phyloP scores from a whole-genome alignment of 1,140 invertebrate species.

The Anastrepha ludens region DNA sequence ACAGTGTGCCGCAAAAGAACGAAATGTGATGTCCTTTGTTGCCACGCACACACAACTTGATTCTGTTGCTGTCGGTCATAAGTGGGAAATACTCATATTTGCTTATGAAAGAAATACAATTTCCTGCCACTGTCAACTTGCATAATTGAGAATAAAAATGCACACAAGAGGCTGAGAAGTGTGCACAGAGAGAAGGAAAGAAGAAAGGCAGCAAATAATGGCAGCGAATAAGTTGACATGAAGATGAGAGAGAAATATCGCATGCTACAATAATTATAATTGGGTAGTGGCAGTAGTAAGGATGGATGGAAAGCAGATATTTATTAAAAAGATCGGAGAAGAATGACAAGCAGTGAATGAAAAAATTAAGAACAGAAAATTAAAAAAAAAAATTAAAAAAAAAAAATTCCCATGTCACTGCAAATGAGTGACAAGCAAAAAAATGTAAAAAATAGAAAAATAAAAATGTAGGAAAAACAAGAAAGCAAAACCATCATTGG shows the following conservation, averaged over 20 bases:
- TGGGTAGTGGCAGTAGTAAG: not conserved
- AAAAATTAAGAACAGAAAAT: not conserved
- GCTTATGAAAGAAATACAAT: not conserved
- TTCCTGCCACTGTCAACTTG: constrained; percentile 25
- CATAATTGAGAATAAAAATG: constrained; percentile 42
- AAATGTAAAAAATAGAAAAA: not conserved
- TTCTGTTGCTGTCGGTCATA: constrained; percentile 35
- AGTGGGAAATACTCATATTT: constrained; percentile 11
- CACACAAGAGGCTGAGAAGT: not conserved
- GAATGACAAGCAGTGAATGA: not conserved
- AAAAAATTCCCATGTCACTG: not conserved
- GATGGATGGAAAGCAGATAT: not conserved
- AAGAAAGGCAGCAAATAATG: not conserved
- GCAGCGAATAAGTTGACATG: not conserved
- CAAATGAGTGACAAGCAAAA: not conserved
- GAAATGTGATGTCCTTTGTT: constrained; percentile 17
- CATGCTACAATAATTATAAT: constrained; percentile 11
- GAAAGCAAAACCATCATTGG: not conserved
- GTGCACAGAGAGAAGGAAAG: not conserved
- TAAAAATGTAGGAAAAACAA: not conserved
- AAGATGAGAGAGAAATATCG: constrained; percentile 5
- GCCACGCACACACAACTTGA: not conserved
- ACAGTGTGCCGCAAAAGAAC: not conserved
- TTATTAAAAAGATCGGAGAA: not conserved
- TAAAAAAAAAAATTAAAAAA: not conserved